Evolutionary conservation across 2,888 invertebrate species (phyloP).

Genomic region (Sthenelais limicola): DNA sequence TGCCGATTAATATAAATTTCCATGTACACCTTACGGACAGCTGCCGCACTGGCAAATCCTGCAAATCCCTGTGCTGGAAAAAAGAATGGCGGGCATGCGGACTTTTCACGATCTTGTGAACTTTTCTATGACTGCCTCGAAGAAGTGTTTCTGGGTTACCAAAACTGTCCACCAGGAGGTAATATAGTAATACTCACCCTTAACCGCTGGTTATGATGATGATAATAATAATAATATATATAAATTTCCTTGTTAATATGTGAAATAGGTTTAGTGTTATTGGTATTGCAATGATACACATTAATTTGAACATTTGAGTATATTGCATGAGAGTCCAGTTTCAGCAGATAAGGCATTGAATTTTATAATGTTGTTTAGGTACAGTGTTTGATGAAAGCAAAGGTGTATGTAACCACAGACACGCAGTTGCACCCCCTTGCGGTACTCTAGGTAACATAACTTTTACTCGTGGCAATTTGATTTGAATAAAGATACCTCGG

Average conservation of each 20-base stretch:
- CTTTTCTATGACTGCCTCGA: neutral
- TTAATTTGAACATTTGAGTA: no score
- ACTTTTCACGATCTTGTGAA: neutral
- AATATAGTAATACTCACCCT: no score
- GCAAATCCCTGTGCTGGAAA: neutral
- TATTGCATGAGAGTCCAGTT: no score
- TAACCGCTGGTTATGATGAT: no score
- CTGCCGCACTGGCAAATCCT: neutral
- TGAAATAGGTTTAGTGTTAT: neutral
- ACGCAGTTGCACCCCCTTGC: neutral
- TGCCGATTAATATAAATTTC: neutral
- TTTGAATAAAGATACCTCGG: no score
- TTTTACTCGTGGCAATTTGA: no score
- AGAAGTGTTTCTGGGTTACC: neutral
- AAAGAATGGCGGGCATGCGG: constrained; percentile 6
- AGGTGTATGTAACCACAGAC: neutral
- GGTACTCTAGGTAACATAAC: constrained; percentile 1
- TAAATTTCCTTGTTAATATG: neutral
- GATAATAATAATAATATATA: no score
- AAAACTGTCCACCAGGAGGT: constrained; percentile 4
- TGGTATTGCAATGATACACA: no score
- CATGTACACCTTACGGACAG: neutral
- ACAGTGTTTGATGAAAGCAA: constrained; percentile 7
- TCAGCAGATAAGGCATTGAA: no score
- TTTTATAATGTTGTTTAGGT: neutral